Conservation (phyloP, 2,888 invertebrate genomes). For the Leistus spinibarbis region DNA sequence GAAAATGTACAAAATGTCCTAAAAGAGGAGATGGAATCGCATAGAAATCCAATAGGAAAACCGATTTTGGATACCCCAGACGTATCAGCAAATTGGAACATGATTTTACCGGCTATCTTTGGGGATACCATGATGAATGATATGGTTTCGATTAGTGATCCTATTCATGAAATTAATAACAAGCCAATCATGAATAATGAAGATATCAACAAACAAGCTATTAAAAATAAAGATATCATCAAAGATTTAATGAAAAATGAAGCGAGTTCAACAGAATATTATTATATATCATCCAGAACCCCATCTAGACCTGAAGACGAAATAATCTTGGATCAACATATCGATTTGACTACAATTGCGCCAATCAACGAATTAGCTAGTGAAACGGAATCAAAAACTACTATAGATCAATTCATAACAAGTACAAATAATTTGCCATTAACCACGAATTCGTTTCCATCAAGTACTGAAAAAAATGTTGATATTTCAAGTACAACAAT, state of each 20-base stretch:
- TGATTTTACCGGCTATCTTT: slow-evolving; percentile 80
- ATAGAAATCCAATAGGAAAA: slow-evolving; percentile 57
- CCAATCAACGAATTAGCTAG: neutral
- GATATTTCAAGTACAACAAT: slow-evolving; percentile 8
- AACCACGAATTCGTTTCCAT: neutral
- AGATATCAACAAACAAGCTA: slow-evolving; percentile 50
- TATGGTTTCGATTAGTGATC: slow-evolving; percentile 42
- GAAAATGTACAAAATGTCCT: slow-evolving; percentile 83
- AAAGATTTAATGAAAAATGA: slow-evolving; percentile 49
- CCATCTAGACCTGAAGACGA: slow-evolving; percentile 44
- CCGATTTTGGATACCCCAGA: slow-evolving; percentile 72
- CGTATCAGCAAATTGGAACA: slow-evolving; percentile 79
- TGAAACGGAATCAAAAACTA: slow-evolving; percentile 27
- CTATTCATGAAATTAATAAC: slow-evolving; percentile 1
- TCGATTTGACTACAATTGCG: neutral
- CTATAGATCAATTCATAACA: slow-evolving; percentile 31
- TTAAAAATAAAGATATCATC: slow-evolving; percentile 47
- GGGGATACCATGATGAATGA: slow-evolving; percentile 68
- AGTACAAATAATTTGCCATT: slow-evolving; percentile 6
- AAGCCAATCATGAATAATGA: neutral
- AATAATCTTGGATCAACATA: slow-evolving; percentile 45
- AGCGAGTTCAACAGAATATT: slow-evolving; percentile 23
- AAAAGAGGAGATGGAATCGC: slow-evolving; percentile 74
- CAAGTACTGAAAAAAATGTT: slow-evolving; percentile 14
- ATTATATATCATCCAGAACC: slow-evolving; percentile 16